Base-by-base conservation (phyloP, 1,140 invertebrate species). In the Drosophila athabasca region DNA sequence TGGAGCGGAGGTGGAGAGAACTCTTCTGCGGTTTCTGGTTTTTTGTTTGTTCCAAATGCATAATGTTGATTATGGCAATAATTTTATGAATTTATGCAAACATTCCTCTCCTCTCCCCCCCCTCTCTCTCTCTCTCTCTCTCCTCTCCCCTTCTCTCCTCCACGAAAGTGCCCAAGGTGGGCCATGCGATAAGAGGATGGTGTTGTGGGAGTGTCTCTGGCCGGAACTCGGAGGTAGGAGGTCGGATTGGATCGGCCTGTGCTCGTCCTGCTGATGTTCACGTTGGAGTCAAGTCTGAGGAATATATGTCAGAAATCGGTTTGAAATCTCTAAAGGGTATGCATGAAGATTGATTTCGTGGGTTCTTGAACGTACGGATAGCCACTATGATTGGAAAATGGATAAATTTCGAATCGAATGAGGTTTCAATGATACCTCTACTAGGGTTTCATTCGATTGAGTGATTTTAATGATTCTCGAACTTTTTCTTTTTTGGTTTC, bases 31-130 rank as follows among this genome's bases (percentile, higher is more conserved):
- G 79, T 79, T 87, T 87, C 59, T 51, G 39, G 51, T 62, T 69
- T 62, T 53, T 45, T 68, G 44, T 73, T 73, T 74, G 53, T 90
- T 76, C 73, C 81, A 90, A 90, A 90, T 90, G 87, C 87, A 90
- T 90, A 90, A 90, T 90, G 82, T 90, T 90, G 87, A 90, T 90
- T 90, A 90, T 85, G 83, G 88, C 87, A 90, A 90, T 90, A 90
- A 90, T 90, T 90, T 90, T 90, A 80, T 88, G 87, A 90, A 87
- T 90, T 90, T 90, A 90, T 90, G 87, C 83, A 90, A 85, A 78
- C 81, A 84, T 72, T 76, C 45, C 29, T 11, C 44, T 31, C 22
- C 43, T 13, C 41, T 15, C 35, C 45, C 48, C 26, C 29, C 3
- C 11, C 13, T 2, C 29, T 29, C 22, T 29, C 45, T 22, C 43